Base-by-base conservation (phyloP, 2,797 vertebrate species). In the Myripristis murdjan region DNA sequence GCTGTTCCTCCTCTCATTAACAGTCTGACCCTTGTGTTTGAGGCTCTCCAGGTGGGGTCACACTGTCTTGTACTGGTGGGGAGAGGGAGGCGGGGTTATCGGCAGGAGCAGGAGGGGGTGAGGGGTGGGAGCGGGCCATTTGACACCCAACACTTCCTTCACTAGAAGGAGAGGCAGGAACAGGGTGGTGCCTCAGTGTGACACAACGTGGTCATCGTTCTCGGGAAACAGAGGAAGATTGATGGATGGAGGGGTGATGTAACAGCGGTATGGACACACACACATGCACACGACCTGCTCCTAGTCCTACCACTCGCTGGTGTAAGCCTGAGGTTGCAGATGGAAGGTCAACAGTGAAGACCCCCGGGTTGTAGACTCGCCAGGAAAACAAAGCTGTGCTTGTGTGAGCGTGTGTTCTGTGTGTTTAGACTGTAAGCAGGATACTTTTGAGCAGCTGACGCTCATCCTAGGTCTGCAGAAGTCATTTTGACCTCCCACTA, bases 351-450 rank as follows among this genome's bases (percentile, higher is more conserved):
- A 64, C 35, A 22, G 55, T 16, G 68, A 47, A 63, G 84, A 73
- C 81, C 78, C 75, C 75, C 10, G 1, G 7, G 62, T 55, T 48
- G 63, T 57, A 28, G 31, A 49, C 70, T 56, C 4, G 4, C 35
- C 0, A n/a, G 1, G 39, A 70, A 51, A 44, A 85, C 84, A 86
- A 84, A 81, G 84, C 73, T 48, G 69, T 62, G 68, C 61, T 71
- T 86, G 72, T 87, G 60, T 12, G 49, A 67, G 67, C n/a, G 76
- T 64, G 86, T 84, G 79, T 78, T 70, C 26, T 64, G 33, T 77
- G 63, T 92, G 87, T 93, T 90, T 87, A 85, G 77, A 81, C 85
- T 91, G 84, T 70, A 77, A 76, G 80, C 85, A 74, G 24, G 59
- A 79, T 49, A 57, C 73, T 87, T 86, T 69, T 83, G 80, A 92